Base-by-base conservation (phyloP, 2,888 invertebrate genomes). In the Herminia tarsipennalis region DNA sequence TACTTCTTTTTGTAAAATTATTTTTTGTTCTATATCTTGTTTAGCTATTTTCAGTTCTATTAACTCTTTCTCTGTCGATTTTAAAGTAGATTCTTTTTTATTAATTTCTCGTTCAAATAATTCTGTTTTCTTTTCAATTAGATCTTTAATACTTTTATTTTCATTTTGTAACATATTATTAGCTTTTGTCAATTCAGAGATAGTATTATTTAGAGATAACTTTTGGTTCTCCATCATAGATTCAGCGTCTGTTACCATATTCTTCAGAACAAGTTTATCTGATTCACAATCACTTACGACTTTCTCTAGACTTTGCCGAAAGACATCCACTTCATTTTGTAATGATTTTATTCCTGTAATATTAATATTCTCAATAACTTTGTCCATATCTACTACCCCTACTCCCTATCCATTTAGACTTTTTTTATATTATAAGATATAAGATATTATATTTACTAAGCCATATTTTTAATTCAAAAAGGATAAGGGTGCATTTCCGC, bases 151-250 rank as follows among this genome's bases (percentile, higher is more conserved):
- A 29, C 29, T 50, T 33, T 53, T 67, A 2, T 68, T 72, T 40
- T 82, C 76, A 25, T 59, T 51, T 52, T 73, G 58, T 29, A 83
- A 49, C 10, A 35, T 43, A 12, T 76, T 76, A 54, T 71, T 76
- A 1, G 53, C 45, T 50, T 72, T 78, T 1, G 63, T 20, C 42
- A 80, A 65, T 47, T 79, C 77, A 0, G 57, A 16, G 41, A 85
- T 76, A 6, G 66, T 46, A 22, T 73, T 80, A 45, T 68, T 78
- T 0, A 79, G 56, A 9, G 56, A 60, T 2, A 57, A 40, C 66
- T 79, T 84, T 46, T 81, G 75, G 56, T 85, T 84, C 46, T 85
- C 84, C 84, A 85, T 85, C 0, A 84, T 73, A 1, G 84, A 80
- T 62, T 85, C 85, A 1, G 84, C 83, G 0, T 83, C 81, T 1